Evolutionary conservation across 2,888 invertebrate species (phyloP), one percentile per base, ranked within the genome.

Genomic region (Callyntrura guangdongensis): DNA sequence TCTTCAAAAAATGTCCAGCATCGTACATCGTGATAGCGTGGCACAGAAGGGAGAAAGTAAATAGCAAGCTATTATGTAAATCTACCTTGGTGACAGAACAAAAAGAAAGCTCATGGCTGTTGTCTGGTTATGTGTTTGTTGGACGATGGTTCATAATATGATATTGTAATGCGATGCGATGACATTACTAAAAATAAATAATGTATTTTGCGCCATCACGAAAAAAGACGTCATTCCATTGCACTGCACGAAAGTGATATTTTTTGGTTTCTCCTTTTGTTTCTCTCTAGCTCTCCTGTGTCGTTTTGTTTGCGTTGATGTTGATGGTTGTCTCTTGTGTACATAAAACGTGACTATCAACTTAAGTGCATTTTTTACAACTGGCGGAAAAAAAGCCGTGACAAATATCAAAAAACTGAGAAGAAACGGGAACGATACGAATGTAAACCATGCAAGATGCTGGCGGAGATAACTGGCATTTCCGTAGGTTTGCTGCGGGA

Each of bases 281-380:
- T 69, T 45, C 17, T 69, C 45, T n/a, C 67, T 36, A 14, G 36
- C 45, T 69, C 45, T 36, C 5, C n/a, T 36, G 3, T 45, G 69
- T 11, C 45, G 36, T 45, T 69, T 36, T 36, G 69, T 69, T 69
- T 69, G 69, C 69, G 17, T 69, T 69, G 69, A 69, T 45, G 69
- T 69, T 69, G 69, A 69, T 69, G 69, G 36, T 36, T 36, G 69
- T 69, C 69, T 69, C 69, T 69, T 36, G 69, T 69, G 69, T 69
- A 69, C 69, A 69, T 69, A 69, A 69, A 69, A 69, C 69, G 69
- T 69, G 69, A 69, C 69, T 69, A 69, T 69, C 69, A 69, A 69
- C 20, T 69, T 69, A 69, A 69, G 69, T 69, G 69, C 69, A 69
- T 69, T 69, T 69, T 69, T 69, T 69, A 69, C 69, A 53, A 36